Evolutionary conservation across 2,797 vertebrate species (phyloP), one percentile per base, ranked within the genome.

Genomic region (Borostomias antarcticus): DNA sequence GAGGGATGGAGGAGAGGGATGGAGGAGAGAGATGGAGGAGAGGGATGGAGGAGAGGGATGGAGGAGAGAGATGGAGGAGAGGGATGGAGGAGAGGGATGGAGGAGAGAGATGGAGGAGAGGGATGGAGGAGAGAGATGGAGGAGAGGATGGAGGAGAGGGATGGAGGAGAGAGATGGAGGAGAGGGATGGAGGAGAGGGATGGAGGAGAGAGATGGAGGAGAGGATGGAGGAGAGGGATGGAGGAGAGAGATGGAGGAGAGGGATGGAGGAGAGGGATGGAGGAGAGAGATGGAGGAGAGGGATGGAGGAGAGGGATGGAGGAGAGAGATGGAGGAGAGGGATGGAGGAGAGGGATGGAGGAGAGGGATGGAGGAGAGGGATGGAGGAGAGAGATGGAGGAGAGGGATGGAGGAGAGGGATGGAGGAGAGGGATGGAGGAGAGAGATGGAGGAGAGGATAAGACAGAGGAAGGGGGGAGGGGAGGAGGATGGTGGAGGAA

Each of bases 181-280:
- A 43, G 40, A 45, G 15, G n/a, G 37, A n/a, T 15, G 40, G 40
- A 45, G 1, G 15, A 45, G 40, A 45, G 40, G 13, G 40, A n/a
- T n/a, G n/a, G n/a, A n/a, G 40, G 15, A 43, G 40, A 37, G 35
- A 3, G 35, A 45, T 15, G n/a, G 40, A 45, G 17, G 3, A 17
- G 40, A 15, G 40, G n/a, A 17, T 4, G 40, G 17, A 45, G 40
- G 40, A n/a, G n/a, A n/a, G n/a, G n/a, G n/a, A n/a, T n/a, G n/a
- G n/a, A n/a, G n/a, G n/a, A n/a, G n/a, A n/a, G n/a, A n/a, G n/a
- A n/a, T n/a, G n/a, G n/a, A n/a, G n/a, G n/a, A n/a, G 40, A 45
- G 15, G 91, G 52, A 68, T 72, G 70, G 35, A 65, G 26, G 47
- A 4, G 58, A 5, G 37, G 60, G 25, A 54, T 72, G 72, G 51